These are phyloP conservation scores for Collichthys lucidus DNA, from an alignment of 2,113 vertebrate species.

Conservation along the genomic window DNA sequence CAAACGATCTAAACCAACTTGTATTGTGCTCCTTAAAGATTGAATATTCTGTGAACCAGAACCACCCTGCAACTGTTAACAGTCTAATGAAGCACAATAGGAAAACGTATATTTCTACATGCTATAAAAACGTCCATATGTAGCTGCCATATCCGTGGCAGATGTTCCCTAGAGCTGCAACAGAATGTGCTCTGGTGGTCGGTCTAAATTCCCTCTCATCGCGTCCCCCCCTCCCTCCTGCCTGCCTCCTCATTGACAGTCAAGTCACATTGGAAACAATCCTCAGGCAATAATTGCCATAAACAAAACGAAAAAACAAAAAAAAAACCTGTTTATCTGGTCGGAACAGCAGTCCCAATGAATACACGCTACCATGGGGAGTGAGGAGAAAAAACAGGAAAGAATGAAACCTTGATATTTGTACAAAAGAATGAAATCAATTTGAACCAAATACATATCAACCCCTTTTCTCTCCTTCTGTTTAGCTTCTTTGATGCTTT, in stretches of 20 bases:
- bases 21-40: constrained; percentile 2
- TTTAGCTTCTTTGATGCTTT: constrained; percentile 66
- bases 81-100: constrained; percentile 5
- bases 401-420: constrained; percentile 81
- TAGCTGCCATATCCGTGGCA: constrained; percentile 57
- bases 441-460: constrained; percentile 76
- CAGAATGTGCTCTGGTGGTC: constrained; percentile 61
- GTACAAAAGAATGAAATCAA: constrained; percentile 82
- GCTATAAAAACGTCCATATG: constrained; percentile 47
- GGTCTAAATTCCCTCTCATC: constrained; percentile 67
- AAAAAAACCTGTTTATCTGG: constrained; percentile 79
- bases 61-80: constrained; percentile 4
- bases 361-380: constrained; percentile 72
- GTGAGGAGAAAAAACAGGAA: constrained; percentile 50
- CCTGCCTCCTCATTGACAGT: constrained; percentile 80
- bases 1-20: neutral
- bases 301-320: constrained; percentile 73
- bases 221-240: constrained; percentile 53
- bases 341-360: constrained; percentile 81
- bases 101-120: constrained; percentile 36
- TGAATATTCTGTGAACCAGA: neutral
- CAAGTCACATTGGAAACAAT: constrained; percentile 82
- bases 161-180: constrained; percentile 62
- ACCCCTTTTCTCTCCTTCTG: constrained; percentile 42
- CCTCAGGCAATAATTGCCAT: constrained; percentile 86